Conservation (phyloP, 64 coral and sea anemone species). For the Montipora cactus region DNA sequence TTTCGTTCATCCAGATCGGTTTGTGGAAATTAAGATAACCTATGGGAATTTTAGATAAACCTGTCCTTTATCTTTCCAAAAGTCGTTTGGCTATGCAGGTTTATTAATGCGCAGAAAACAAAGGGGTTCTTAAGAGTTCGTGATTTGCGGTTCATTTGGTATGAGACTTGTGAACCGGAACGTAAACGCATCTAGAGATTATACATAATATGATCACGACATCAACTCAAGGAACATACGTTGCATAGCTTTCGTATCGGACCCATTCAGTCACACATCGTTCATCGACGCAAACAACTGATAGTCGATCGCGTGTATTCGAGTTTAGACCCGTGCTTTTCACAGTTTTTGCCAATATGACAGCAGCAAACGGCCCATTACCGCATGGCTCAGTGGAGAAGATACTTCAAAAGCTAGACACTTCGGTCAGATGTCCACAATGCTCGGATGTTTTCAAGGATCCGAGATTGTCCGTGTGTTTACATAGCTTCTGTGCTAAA, state of each 20-base stretch:
- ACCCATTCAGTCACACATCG: not conserved
- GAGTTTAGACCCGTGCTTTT: not conserved
- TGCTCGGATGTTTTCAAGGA: slow-evolving; percentile 86
- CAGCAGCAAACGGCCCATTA: not conserved
- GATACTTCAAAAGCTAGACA: slow-evolving; percentile 57
- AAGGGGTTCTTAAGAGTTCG: not conserved
- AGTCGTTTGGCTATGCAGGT: not conserved
- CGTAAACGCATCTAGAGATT: not conserved
- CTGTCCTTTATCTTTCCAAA: no score
- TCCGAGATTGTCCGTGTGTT: slow-evolving; percentile 80
- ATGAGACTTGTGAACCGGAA: slow-evolving; percentile 14
- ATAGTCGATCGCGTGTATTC: not conserved
- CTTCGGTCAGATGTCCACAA: slow-evolving; percentile 65
- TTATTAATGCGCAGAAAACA: not conserved
- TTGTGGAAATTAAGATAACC: not conserved
- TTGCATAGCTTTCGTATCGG: slow-evolving; percentile 20
- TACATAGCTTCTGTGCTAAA: slow-evolving; percentile 87
- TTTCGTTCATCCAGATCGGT: not conserved
- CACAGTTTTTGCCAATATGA: slow-evolving; percentile 5
- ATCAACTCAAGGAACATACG: not conserved
- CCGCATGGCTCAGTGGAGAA: not conserved
- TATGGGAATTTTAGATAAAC: no score
- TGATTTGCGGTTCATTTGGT: not conserved
- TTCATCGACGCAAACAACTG: not conserved
- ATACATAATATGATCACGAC: not conserved